A percentile compares a stretch with the other conserved stretches of the same genome.
These are phyloP conservation scores for Nestor notabilis DNA, from an alignment of 2,113 vertebrate genomes.

Conservation along the genomic window DNA sequence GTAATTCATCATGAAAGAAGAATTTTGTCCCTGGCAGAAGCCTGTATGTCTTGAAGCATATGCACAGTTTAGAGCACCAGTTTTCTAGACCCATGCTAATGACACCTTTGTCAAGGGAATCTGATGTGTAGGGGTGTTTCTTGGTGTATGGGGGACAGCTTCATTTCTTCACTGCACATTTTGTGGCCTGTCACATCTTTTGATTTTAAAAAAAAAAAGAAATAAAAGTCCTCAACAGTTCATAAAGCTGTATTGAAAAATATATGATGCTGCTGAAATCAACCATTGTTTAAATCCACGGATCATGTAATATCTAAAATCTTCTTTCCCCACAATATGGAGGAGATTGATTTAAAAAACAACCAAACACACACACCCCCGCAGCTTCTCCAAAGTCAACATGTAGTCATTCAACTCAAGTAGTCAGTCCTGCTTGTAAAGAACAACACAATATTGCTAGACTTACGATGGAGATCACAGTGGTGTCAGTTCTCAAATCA, in stretches of 20 bases:
- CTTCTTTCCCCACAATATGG: not conserved
- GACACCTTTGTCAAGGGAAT: not conserved
- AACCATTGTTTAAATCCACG: not conserved
- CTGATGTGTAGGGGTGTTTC: not conserved
- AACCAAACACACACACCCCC: not conserved
- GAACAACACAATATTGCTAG: not conserved
- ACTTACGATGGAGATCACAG: not conserved
- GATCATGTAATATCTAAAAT: not conserved
- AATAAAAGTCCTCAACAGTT: not conserved
- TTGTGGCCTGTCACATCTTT: not conserved
- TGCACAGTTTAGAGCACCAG: not conserved
- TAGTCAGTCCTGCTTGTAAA: not conserved
- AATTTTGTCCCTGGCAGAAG: not conserved
- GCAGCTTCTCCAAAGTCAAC: not conserved
- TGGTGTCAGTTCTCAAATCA: slow-evolving; percentile 9
- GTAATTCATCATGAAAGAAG: not conserved
- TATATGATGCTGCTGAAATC: not conserved
- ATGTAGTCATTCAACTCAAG: not conserved
- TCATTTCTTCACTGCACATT: not conserved
- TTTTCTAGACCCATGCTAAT: not conserved
- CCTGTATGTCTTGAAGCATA: not conserved
- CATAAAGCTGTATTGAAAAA: not conserved
- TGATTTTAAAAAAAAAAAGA: not conserved
- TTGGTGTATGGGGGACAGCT: not conserved
- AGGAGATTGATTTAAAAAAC: not conserved